These are phyloP conservation scores for Pampus argenteus DNA, from an alignment of 2,797 vertebrate genomes.

Conservation along the genomic window DNA sequence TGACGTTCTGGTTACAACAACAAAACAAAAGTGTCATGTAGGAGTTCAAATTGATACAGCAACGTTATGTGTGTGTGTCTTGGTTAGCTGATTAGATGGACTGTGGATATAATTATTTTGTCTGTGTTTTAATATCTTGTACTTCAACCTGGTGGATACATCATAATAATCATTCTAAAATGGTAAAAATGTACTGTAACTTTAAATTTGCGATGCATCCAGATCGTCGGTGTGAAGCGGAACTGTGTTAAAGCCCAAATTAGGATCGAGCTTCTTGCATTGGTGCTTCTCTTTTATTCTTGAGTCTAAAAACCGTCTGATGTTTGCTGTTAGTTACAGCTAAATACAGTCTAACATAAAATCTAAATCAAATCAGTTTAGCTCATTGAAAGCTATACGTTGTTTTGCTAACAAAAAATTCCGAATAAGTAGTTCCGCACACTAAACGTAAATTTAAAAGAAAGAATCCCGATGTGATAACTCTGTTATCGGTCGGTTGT, in stretches of 20 bases:
- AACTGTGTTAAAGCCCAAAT: not conserved
- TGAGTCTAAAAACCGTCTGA: no score
- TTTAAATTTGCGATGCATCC: not conserved
- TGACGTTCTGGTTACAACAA: constrained; percentile 26
- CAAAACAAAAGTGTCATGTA: constrained; percentile 1
- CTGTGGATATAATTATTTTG: constrained; percentile 1
- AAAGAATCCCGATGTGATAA: not conserved
- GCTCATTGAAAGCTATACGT: no score
- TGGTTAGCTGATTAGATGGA: constrained; percentile 16
- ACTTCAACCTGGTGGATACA: not conserved
- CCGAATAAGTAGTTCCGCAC: no score
- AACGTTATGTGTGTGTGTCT: not conserved
- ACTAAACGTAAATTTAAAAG: not conserved
- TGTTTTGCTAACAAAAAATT: no score
- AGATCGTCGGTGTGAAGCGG: not conserved
- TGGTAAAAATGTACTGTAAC: not conserved
- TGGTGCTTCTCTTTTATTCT: not conserved
- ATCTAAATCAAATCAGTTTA: no score
- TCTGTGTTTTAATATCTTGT: not conserved
- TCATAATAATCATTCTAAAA: not conserved
- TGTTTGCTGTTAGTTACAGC: no score
- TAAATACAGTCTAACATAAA: no score
- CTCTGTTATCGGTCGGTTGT: not conserved
- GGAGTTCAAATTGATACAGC: constrained; percentile 11
- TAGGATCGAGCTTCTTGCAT: not conserved